A percentile compares a stretch with the other conserved stretches of the same genome.
These are phyloP conservation scores for Mythimna pallens DNA, from an alignment of 2,888 invertebrate genomes.

Conservation along the genomic window DNA sequence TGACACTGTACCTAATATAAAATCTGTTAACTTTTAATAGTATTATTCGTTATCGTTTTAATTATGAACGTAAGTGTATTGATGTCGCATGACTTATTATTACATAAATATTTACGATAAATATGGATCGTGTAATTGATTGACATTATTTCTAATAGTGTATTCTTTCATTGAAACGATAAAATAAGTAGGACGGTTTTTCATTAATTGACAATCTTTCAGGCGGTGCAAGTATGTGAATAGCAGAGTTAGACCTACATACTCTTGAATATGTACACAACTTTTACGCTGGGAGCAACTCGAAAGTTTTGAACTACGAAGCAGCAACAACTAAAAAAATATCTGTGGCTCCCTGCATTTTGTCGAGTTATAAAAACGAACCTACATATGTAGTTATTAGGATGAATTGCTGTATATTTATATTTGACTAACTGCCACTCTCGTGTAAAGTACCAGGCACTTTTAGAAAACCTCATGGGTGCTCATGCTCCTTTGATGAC, in stretches of 20 bases:
- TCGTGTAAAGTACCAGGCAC: too few species aligned
- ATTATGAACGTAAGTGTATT: conserved; percentile 22
- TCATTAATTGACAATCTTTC: background rate
- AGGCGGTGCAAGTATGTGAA: too few species aligned
- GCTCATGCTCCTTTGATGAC: too few species aligned
- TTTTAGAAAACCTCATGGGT: too few species aligned
- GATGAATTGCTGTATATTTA: too few species aligned
- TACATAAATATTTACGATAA: conserved; percentile 16
- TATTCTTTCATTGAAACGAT: background rate
- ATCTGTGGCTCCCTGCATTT: background rate
- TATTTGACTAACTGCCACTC: too few species aligned
- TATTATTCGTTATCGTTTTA: conserved; percentile 28
- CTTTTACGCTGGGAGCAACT: background rate
- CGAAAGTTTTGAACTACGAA: background rate
- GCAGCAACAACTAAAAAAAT: background rate
- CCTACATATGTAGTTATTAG: too few species aligned
- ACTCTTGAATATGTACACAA: background rate
- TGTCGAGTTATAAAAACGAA: background rate
- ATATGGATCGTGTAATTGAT: conserved; percentile 39
- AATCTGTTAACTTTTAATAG: too few species aligned
- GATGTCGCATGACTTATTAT: conserved; percentile 16
- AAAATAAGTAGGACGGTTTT: background rate
- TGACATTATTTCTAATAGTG: conserved; percentile 12
- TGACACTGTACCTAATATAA: too few species aligned
- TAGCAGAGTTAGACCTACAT: background rate